phyloP scores from a whole-genome alignment of 2,113 vertebrate genomes.

The Dipodomys ordii region DNA sequence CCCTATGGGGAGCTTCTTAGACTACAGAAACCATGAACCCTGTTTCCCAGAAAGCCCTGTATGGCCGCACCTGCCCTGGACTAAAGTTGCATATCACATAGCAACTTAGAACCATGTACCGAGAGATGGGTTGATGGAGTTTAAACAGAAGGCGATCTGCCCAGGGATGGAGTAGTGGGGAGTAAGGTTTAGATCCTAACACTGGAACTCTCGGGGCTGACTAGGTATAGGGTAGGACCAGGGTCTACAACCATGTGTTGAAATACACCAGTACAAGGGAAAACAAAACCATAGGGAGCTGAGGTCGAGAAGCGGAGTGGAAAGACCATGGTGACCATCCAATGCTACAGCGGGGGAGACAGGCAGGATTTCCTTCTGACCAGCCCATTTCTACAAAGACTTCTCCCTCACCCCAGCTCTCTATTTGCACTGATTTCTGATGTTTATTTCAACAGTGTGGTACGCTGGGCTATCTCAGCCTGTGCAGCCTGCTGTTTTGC shows the following conservation, averaged over 20 bases:
- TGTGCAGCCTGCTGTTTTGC: not conserved
- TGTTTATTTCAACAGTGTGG: not conserved
- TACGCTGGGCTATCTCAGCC: not conserved
- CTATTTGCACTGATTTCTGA: too few species aligned
- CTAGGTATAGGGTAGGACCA: not conserved
- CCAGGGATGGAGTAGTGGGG: not conserved
- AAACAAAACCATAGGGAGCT: not conserved
- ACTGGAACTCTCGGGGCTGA: not conserved
- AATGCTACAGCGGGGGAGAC: not conserved
- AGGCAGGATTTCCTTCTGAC: not conserved
- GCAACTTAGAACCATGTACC: too few species aligned
- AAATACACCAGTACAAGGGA: not conserved
- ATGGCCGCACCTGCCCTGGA: not conserved
- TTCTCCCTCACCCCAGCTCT: not conserved
- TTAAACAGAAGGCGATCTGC: not conserved
- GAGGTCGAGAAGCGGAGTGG: accelerated
- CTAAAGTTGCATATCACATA: not conserved
- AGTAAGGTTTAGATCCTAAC: not conserved
- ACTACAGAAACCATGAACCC: not conserved
- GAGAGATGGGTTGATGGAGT: not conserved
- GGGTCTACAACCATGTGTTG: not conserved
- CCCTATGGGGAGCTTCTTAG: not conserved
- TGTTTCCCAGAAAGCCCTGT: not conserved
- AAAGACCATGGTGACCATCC: too few species aligned
- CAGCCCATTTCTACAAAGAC: not conserved